phyloP scores from a whole-genome alignment of 2,797 vertebrate genomes.

The Cottoperca gobio region DNA sequence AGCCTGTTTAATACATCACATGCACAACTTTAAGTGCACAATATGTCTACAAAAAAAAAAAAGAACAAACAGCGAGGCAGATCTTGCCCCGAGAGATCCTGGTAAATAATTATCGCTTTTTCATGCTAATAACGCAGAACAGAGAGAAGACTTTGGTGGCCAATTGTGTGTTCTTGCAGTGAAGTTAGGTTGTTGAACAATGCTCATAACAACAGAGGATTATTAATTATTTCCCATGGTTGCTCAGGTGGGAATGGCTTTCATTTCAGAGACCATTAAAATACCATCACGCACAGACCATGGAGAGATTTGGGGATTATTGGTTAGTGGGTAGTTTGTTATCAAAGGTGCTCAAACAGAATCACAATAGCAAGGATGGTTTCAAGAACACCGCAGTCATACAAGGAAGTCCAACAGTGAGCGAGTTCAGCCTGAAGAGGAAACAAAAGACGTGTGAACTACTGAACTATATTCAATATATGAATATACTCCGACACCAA shows the following conservation, averaged over 20 bases:
- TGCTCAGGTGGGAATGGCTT: conserved; percentile 57
- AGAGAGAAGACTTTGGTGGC: conserved; percentile 7
- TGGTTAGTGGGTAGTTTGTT: conserved; percentile 40
- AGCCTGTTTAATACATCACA: conserved; percentile 6
- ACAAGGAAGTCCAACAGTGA: conserved; percentile 7
- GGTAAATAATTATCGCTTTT: conserved; percentile 26
- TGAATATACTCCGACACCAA: neutral
- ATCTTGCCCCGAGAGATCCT: conserved; percentile 17
- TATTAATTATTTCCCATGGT: conserved; percentile 49
- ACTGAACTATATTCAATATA: neutral
- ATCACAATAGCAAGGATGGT: conserved; percentile 13
- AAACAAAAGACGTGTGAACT: neutral
- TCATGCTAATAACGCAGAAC: conserved; percentile 13
- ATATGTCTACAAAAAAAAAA: conserved; percentile 4
- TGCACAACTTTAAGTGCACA: neutral
- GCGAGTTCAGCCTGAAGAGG: neutral
- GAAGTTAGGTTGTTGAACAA: conserved; percentile 26
- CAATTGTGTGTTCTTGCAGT: conserved; percentile 23
- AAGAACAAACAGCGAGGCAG: conserved; percentile 10
- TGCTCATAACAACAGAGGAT: conserved; percentile 40
- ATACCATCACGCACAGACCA: conserved; percentile 46
- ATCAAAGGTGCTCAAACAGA: conserved; percentile 36
- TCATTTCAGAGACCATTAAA: conserved; percentile 70
- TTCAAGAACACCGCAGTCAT: conserved; percentile 14
- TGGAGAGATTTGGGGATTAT: conserved; percentile 47